These are phyloP conservation scores for Paramormyrops hopkinsi DNA, from an alignment of 2,797 vertebrate species.

Conservation along the genomic window DNA sequence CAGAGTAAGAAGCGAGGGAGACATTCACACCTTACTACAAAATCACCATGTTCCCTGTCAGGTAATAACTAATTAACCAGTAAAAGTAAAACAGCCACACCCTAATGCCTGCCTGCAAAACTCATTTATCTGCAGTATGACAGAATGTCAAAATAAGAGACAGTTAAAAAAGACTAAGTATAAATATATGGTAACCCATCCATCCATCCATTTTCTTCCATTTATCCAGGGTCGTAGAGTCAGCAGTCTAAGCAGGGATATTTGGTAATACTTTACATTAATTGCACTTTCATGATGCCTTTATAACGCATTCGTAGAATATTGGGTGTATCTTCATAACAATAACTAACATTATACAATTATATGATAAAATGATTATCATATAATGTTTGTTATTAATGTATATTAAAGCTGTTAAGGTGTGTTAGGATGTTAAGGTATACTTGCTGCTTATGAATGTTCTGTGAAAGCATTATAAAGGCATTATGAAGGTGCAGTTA, in stretches of 20 bases:
- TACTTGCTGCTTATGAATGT: neutral
- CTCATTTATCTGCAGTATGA: neutral
- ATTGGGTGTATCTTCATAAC: neutral
- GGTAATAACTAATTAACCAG: neutral
- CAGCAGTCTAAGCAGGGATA: neutral
- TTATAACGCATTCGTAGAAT: neutral
- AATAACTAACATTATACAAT: neutral
- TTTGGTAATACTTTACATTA: neutral
- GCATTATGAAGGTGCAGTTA: neutral
- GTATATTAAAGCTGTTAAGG: neutral
- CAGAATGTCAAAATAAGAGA: neutral
- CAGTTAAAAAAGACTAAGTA: neutral
- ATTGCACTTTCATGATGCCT: neutral
- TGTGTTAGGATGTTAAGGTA: neutral
- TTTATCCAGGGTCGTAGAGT: neutral
- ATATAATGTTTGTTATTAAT: neutral
- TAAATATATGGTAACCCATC: neutral
- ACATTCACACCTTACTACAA: neutral
- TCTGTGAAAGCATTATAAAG: neutral
- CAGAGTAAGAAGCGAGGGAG: neutral
- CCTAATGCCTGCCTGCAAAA: neutral
- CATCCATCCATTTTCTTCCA: neutral
- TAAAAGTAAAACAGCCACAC: neutral
- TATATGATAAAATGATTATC: neutral
- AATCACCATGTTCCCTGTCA: neutral